These are phyloP conservation scores for Torymus tubicola DNA, from an alignment of 2,888 invertebrate species.

Conservation along the genomic window DNA sequence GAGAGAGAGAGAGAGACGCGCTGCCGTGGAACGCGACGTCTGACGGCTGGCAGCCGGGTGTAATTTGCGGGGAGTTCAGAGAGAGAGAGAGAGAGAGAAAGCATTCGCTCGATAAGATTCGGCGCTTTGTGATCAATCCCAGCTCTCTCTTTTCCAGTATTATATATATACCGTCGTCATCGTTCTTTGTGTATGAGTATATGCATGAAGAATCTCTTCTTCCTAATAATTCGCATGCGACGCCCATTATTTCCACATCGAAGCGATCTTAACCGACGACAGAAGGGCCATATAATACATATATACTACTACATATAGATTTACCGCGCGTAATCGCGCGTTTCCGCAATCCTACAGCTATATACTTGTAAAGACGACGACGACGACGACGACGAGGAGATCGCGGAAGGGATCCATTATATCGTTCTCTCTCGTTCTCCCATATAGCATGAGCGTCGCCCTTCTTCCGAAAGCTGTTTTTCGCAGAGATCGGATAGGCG, in stretches of 20 bases:
- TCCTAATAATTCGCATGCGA: too few species aligned
- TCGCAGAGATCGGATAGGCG: background rate
- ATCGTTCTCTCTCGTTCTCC: background rate
- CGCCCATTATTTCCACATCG: slow-evolving; percentile 49
- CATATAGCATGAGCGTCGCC: too few species aligned
- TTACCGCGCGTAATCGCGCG: slow-evolving; percentile 50
- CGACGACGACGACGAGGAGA: slow-evolving; percentile 1
- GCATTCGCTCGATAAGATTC: slow-evolving; percentile 53
- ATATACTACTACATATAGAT: slow-evolving; percentile 34
- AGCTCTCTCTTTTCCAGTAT: slow-evolving; percentile 20
- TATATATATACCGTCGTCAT: background rate
- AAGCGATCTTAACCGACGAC: slow-evolving; percentile 44
- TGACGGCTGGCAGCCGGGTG: slow-evolving; percentile 13
- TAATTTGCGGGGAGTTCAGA: slow-evolving; percentile 31
- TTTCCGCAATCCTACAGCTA: background rate
- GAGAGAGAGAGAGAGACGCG: background rate
- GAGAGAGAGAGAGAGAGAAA: background rate
- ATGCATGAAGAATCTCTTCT: too few species aligned
- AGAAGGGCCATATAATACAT: background rate
- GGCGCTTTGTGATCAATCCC: slow-evolving; percentile 55
- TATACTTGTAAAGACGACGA: background rate
- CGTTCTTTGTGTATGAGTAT: background rate
- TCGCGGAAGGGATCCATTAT: slow-evolving; percentile 38
- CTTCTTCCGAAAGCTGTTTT: slow-evolving; percentile 48
- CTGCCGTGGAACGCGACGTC: slow-evolving; percentile 17